These are phyloP conservation scores for Drosophila seguyi DNA, from an alignment of 1,140 invertebrate species.

Conservation along the genomic window DNA sequence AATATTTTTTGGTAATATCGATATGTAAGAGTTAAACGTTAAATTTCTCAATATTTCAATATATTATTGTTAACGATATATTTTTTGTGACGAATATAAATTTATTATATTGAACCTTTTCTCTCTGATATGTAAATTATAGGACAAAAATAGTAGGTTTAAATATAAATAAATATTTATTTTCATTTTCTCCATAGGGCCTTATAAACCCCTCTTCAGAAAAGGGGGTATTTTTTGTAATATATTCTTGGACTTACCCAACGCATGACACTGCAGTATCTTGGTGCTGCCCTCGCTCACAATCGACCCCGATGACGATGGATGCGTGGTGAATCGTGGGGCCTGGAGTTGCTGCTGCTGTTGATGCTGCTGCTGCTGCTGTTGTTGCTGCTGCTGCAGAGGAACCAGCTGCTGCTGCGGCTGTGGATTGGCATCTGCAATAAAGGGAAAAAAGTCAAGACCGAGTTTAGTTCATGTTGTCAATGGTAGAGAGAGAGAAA, in stretches of 20 bases:
- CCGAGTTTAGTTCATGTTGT: constrained; percentile 27
- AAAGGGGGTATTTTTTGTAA: not conserved
- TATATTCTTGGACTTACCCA: constrained; percentile 88
- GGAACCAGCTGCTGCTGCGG: constrained; percentile 37
- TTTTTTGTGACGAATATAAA: too few species aligned
- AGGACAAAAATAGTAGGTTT: too few species aligned
- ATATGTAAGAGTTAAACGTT: too few species aligned
- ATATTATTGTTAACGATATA: too few species aligned
- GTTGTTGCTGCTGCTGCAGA: constrained; percentile 50
- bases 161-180: too few species aligned
- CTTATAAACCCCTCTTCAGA: not conserved
- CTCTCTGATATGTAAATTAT: too few species aligned
- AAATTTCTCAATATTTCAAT: too few species aligned
- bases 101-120: too few species aligned
- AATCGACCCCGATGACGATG: constrained; percentile 92
- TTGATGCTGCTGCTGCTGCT: constrained; percentile 29
- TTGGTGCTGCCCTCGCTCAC: constrained; percentile 94
- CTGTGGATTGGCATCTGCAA: constrained; percentile 46
- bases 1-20: too few species aligned
- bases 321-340: constrained; percentile 93
- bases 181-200: too few species aligned
- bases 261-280: constrained; percentile 94
- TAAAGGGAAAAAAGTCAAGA: not conserved
- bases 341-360: constrained; percentile 87
- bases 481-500: not conserved